Base-by-base conservation (phyloP, 2,888 invertebrate species). In the Anoplius nigerrimus region DNA sequence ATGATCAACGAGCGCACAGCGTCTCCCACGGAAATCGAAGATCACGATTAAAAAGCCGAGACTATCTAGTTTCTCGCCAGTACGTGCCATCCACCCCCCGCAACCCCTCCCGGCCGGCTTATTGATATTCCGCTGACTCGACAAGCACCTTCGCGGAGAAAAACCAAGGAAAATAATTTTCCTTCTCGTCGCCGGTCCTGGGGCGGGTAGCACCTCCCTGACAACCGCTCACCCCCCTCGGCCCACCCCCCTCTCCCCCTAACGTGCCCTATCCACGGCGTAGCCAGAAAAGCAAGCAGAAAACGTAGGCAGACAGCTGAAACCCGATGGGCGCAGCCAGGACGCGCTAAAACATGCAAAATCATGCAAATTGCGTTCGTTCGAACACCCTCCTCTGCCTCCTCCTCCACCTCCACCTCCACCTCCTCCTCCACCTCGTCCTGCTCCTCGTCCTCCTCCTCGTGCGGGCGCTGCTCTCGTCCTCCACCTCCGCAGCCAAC, bases 281-380 rank as follows among this genome's bases (percentile, higher is more conserved):
- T 70, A 74, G 79, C 69, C 63, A 77, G 76, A 81, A 81, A 82
- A 82, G 84, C 84, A 83, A 83, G 84, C 82, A 68, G 73, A 81
- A 85, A 82, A 84, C 82, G 84, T 79, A 82, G 84, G 80, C 83
- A 84, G 84, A 81, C 81, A 83, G 83, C 79, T 80, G 80, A 83
- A 84, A 84, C 82, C 84, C 80, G 75, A 79, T 80, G 79, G 82
- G 82, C 78, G 76, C 84, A 78, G 77, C 73, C 79, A 74, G 83
- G 82, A 80, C 83, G 87, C 83, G 87, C 81, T 87, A 87, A 87
- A 87, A 87, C 87, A 87, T 87, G 87, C 87, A 87, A 87, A 87
- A 85, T 85, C 81, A 87, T 87, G 87, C 87, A 87, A 87, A 87
- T 87, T 87, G 81, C 87, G 86, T 87, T 87, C 87, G 85, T 86